phyloP scores from a whole-genome alignment of 2,888 invertebrate genomes.

The Elmis aenea region DNA sequence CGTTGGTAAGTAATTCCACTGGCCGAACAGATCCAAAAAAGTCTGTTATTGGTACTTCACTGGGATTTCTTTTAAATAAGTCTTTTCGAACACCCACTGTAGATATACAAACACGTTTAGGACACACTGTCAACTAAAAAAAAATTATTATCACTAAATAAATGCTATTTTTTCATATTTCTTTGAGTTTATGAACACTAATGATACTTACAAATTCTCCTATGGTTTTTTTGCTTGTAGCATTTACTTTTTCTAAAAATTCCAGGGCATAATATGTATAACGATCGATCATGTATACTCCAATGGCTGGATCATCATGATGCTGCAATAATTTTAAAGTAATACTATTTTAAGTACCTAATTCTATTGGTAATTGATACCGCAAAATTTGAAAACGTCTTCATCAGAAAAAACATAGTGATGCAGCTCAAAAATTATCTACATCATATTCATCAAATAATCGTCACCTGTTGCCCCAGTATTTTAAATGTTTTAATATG shows the following conservation, averaged over 20 bases:
- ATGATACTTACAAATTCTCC: conserved; percentile 87
- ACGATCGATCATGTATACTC: conserved; percentile 98
- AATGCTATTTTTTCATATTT: not conserved
- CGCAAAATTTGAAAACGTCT: too few relatives aligned
- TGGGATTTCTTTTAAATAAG: conserved; percentile 79
- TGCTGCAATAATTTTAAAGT: conserved; percentile 62
- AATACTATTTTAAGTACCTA: too few relatives aligned
- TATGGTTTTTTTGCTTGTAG: conserved; percentile 83
- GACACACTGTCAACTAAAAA: conserved; percentile 85
- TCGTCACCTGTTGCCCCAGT: too few relatives aligned
- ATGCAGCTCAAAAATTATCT: too few relatives aligned
- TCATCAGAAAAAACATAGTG: too few relatives aligned
- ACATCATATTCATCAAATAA: too few relatives aligned
- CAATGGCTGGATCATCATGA: conserved; percentile 97
- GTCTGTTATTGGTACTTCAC: conserved; percentile 89
- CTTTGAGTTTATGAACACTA: too few relatives aligned
- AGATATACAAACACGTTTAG: conserved; percentile 89
- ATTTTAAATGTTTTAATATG: too few relatives aligned
- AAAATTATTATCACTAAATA: conserved; percentile 7
- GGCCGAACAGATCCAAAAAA: conserved; percentile 97
- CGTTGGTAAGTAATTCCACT: conserved; percentile 58
- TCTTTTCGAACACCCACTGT: conserved; percentile 92
- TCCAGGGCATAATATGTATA: conserved; percentile 97
- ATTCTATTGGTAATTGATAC: too few relatives aligned
- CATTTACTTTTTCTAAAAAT: conserved; percentile 87